Percentiles rank a stretch among this genome's conserved stretches.
These are phyloP conservation scores for Muntiacus muntjak DNA, from an alignment of 2,113 vertebrate species.

Conservation along the genomic window DNA sequence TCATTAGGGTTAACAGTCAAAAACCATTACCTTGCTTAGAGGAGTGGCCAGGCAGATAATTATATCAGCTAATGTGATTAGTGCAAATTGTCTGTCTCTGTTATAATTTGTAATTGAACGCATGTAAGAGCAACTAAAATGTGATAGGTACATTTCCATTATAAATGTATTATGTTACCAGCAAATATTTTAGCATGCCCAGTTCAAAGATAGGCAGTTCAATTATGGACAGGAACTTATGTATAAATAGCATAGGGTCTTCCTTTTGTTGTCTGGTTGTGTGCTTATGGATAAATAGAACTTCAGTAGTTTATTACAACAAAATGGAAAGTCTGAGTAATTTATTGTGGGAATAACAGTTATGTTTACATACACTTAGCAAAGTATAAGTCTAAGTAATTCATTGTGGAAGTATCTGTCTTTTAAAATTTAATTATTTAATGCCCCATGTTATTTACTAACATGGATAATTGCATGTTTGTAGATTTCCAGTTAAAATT, in stretches of 20 bases:
- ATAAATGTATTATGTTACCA: not conserved
- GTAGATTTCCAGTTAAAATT: not conserved
- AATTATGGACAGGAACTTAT: not conserved
- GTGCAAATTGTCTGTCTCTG: not conserved
- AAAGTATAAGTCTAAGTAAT: not conserved
- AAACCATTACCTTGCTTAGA: not conserved
- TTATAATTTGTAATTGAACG: not conserved
- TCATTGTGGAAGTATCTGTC: not conserved
- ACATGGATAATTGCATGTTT: not conserved
- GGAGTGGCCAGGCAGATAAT: not conserved
- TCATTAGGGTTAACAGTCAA: not conserved
- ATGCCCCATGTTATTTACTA: not conserved
- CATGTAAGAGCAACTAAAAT: not conserved
- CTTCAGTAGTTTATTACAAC: not conserved
- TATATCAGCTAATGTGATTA: not conserved
- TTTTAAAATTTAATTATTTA: constrained; percentile 3
- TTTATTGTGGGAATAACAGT: not conserved
- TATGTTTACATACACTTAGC: not conserved
- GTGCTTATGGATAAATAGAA: not conserved
- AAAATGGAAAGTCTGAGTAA: not conserved
- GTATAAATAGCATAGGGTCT: not conserved
- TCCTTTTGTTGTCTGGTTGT: not conserved
- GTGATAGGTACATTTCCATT: not conserved
- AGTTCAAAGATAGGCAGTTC: not conserved
- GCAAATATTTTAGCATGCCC: not conserved